Evolutionary conservation across 2,113 vertebrate genomes (phyloP), one percentile per base, ranked within the genome.

Genomic region (Agelaius phoeniceus): DNA sequence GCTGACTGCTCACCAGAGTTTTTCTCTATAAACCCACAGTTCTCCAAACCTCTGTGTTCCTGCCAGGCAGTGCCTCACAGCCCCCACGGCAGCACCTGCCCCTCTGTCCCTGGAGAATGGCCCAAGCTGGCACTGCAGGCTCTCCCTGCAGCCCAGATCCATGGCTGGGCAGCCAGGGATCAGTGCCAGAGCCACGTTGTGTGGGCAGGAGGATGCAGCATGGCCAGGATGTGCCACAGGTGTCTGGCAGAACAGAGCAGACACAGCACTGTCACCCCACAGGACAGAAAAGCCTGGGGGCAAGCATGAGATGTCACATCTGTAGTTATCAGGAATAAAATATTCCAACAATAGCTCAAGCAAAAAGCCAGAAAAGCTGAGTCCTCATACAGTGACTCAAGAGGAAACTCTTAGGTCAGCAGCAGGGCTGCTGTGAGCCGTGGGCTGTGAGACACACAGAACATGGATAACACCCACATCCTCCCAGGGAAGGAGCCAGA

Each of bases 321-420:
- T 15, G 12, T 12, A 49, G 49, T 23, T 66, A 76, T 15, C 63
- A 73, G 68, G 35, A 87, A 82, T 23, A 49, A 93, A 88, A 75
- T 61, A 94, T 69, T 57, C 62, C 37, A 90, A 87, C 61, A 52
- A 61, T 73, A 52, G 71, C 84, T 79, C 54, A 61, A 85, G 62
- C 15, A 75, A 73, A 88, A 78, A 55, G 73, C 14, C 82, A 95
- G 78, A 87, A 93, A 93, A 88, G 95, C 88, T 93, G 88, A 94
- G 75, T 85, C 92, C 69, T 88, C 58, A 9, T 23, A 12, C 0
- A 3, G 52, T 96, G 93, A 96, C 73, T 95, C 88, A 90, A 63
- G 78, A 93, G 95, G 94, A 96, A 96, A 96, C 44, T 82, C 84
- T 96, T 28, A 39, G 79, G 89, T 94, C 94, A 93, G 93, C 93